Evolutionary conservation across 2,888 invertebrate species (phyloP), one percentile per base, ranked within the genome.

Genomic region (Rhingia rostrata): DNA sequence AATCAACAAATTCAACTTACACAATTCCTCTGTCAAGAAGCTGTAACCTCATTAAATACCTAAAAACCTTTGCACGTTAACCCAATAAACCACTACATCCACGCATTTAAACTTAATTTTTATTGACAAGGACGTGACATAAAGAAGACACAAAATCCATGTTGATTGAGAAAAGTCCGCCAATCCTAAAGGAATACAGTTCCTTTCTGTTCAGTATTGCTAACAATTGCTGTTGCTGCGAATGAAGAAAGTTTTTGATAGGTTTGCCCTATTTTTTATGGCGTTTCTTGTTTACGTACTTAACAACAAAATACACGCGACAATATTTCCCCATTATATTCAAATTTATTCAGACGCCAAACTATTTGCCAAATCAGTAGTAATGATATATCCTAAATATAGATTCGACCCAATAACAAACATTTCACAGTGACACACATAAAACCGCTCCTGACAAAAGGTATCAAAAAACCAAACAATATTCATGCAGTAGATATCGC

Each of bases 371-470:
- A 73, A 80, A 73, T 73, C 66, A 80, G 39, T 67, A 67, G 54
- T 61, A 61, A 67, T 80, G 61, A 54, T 58, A 47, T 49, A 12
- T 66, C 61, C 73, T 67, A 54, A 67, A 80, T 73, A 73, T 56
- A 67, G 66, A 60, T 60, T 80, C 60, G 73, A 67, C 79, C 73
- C 53, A 72, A 66, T 79, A 79, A 79, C 64, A 60, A 72, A 12
- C 53, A 72, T 72, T 72, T 66, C 79, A 64, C 69, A 22, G 58
- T 70, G 63, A 73, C 73, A 73, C 56, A 73, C 47, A 64, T 54
- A 63, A n/a, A 2, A 47, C 22, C 14, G 33, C 61, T 63, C 33
- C 41, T 54, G 30, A 14, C 39, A 41, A 22, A 41, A 30, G n/a
- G 14, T 41, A 63, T 61, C 72, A 49, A 64, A 43, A 37, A 45